Evolutionary conservation across 2,113 vertebrate species (phyloP).

Genomic region (Bettongia penicillata): DNA sequence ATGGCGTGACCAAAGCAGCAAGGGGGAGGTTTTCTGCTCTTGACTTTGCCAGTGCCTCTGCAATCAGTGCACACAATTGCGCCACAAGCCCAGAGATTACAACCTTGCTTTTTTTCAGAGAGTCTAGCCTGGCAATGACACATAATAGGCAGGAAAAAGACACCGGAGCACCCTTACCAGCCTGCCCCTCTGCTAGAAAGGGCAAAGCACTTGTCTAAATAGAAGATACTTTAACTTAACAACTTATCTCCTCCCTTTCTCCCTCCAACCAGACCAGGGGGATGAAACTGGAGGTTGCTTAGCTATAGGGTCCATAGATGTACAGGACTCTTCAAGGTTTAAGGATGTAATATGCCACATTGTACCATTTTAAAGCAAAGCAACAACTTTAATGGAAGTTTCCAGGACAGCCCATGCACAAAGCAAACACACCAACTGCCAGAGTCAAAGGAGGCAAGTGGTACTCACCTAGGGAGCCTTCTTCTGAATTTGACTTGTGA

Average conservation of each 20-base stretch:
- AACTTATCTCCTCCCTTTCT: background rate
- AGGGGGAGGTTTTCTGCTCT: background rate
- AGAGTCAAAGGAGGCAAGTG: slow-evolving; percentile 16
- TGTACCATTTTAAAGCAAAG: slow-evolving; percentile 46
- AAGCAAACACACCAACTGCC: background rate
- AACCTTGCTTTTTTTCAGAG: background rate
- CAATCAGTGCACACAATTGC: background rate
- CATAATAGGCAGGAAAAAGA: background rate
- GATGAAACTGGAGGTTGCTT: background rate
- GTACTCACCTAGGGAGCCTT: slow-evolving; percentile 92
- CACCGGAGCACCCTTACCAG: background rate
- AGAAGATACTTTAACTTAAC: background rate
- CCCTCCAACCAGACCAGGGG: background rate
- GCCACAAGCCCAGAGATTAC: background rate
- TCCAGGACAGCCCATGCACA: background rate
- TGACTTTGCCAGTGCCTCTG: background rate
- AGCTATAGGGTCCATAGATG: rapidly evolving
- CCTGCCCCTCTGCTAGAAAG: background rate
- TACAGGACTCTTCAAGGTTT: background rate
- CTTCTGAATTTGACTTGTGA: slow-evolving; percentile 97
- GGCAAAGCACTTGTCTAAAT: slow-evolving; percentile 38
- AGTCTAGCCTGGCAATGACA: slow-evolving; percentile 40
- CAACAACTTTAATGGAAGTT: rapidly evolving
- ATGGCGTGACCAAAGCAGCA: background rate
- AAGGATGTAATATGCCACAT: slow-evolving; percentile 12